phyloP scores from a whole-genome alignment of 2,797 vertebrate genomes.

The Neosilurus mollespiculum region DNA sequence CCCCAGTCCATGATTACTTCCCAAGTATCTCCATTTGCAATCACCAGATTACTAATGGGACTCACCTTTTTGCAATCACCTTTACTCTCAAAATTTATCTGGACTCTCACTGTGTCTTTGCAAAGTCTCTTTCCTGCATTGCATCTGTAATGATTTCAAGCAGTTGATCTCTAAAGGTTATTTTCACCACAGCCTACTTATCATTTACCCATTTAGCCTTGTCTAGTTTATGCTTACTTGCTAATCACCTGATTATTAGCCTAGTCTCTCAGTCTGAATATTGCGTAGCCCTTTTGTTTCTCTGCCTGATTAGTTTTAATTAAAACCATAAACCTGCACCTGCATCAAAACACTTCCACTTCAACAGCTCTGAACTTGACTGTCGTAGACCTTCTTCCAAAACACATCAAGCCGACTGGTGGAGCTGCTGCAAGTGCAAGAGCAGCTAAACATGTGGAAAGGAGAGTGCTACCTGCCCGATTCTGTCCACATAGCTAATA shows the following conservation, averaged over 20 bases:
- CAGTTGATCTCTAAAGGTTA: neutral
- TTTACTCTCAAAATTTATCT: neutral
- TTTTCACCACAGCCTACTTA: neutral
- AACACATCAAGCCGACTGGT: neutral
- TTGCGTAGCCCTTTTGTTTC: neutral
- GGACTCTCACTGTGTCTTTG: neutral
- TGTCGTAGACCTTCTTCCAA: neutral
- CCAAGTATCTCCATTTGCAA: neutral
- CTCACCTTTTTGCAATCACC: slow-evolving; percentile 6
- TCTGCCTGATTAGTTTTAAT: slow-evolving; percentile 3
- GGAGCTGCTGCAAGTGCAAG: neutral
- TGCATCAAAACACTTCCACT: neutral
- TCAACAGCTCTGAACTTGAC: neutral
- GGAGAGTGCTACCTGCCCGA: neutral
- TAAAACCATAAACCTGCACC: neutral
- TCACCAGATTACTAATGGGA: neutral
- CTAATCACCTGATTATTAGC: neutral
- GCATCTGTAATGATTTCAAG: neutral
- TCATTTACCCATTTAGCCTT: neutral
- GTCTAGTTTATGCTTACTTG: neutral
- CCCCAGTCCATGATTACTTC: neutral
- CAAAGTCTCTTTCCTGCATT: neutral
- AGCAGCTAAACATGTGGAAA: neutral
- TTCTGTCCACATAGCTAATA: neutral
- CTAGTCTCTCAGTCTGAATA: neutral